phyloP scores from a whole-genome alignment of 53 echinoderm and acorn worm species.

The Luidia sarsii region DNA sequence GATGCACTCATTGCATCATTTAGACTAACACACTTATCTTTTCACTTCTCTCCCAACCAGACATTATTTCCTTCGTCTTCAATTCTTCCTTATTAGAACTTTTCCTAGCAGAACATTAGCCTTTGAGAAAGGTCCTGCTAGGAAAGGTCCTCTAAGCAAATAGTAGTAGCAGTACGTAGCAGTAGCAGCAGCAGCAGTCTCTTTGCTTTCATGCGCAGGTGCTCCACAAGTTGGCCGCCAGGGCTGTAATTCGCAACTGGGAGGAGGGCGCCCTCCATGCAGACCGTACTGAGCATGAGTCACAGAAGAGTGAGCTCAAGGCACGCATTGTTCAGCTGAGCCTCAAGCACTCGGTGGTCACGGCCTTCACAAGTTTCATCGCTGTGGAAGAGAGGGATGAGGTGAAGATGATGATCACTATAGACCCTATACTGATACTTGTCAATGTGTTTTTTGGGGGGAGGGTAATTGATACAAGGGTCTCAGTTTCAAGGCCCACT shows the following conservation, averaged over 20 bases:
- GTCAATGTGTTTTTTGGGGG: too few species aligned
- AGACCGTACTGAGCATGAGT: conserved; percentile 71
- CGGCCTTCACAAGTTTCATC: conserved; percentile 87
- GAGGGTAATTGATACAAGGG: too few species aligned
- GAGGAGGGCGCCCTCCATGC: conserved; percentile 77
- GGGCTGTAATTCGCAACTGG: conserved; percentile 80
- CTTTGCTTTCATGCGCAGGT: conserved; percentile 52
- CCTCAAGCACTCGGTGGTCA: conserved; percentile 69
- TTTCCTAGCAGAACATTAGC: too few species aligned
- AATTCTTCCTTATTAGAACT: too few species aligned
- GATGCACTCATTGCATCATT: too few species aligned
- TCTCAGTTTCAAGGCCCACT: too few species aligned
- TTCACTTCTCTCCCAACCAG: too few species aligned
- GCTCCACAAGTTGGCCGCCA: conserved; percentile 71
- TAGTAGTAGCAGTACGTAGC: background rate
- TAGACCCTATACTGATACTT: too few species aligned
- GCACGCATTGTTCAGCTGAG: conserved; percentile 67
- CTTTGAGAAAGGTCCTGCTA: too few species aligned
- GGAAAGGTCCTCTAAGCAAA: background rate
- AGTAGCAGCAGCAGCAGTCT: background rate
- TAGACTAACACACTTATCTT: too few species aligned
- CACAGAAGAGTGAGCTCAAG: conserved; percentile 70
- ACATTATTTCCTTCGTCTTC: too few species aligned
- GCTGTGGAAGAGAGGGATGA: conserved; percentile 72
- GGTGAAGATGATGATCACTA: too few species aligned